These are phyloP conservation scores for Panulirus ornatus DNA, from an alignment of 1,140 invertebrate genomes.

Conservation along the genomic window DNA sequence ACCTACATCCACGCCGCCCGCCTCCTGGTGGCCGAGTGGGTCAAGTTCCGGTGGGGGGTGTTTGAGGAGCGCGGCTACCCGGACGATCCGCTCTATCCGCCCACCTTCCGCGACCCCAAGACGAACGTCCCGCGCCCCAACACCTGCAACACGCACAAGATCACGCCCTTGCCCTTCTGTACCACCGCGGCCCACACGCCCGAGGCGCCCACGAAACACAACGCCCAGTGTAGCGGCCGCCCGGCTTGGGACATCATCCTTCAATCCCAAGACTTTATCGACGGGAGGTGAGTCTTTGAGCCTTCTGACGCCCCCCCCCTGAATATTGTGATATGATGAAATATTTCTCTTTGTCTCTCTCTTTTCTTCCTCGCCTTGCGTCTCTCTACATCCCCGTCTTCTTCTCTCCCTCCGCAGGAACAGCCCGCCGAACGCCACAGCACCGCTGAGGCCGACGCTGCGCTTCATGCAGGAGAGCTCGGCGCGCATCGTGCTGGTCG, in stretches of 20 bases:
- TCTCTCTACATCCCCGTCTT: too few species aligned
- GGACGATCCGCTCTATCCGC: constrained; percentile 82
- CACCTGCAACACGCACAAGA: constrained; percentile 53
- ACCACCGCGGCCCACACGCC: constrained; percentile 82
- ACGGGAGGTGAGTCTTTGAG: constrained; percentile 69
- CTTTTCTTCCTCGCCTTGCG: background rate
- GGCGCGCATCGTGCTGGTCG: constrained; percentile 71
- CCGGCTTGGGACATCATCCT: constrained; percentile 83
- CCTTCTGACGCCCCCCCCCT: too few species aligned
- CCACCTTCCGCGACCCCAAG: constrained; percentile 69
- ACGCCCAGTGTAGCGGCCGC: constrained; percentile 82
- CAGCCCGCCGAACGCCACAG: constrained; percentile 52
- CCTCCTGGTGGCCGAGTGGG: constrained; percentile 83
- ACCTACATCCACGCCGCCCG: constrained; percentile 75
- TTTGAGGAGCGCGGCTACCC: constrained; percentile 84
- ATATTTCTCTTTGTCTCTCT: background rate
- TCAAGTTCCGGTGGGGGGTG: constrained; percentile 85
- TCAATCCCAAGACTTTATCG: constrained; percentile 71
- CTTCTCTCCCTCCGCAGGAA: constrained; percentile 61
- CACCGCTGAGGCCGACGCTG: constrained; percentile 62
- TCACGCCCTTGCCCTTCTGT: constrained; percentile 80
- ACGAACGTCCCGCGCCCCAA: constrained; percentile 62
- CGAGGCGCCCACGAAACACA: constrained; percentile 85
- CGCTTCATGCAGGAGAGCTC: constrained; percentile 72
- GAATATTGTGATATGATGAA: too few species aligned